Base-by-base conservation (phyloP, 2,888 invertebrate species). In the Catocala fraxini region DNA sequence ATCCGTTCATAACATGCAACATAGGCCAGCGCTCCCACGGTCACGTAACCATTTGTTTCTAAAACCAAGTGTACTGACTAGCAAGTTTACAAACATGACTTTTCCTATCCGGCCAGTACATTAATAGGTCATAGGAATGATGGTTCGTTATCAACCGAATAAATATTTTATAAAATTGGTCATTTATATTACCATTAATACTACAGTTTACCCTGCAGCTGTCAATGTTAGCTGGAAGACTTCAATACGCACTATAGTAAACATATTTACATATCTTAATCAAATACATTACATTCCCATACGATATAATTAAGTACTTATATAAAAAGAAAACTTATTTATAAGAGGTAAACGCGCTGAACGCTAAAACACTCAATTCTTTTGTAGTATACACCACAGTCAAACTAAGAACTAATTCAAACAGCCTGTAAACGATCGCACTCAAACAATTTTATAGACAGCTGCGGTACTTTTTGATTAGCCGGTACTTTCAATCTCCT, bases 321-420 rank as follows among this genome's bases (percentile, higher is more conserved):
- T 61, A 54, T 65, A 59, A 58, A 49, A 63, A 57, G 0, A 51
- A 62, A 54, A 15, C 60, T 61, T 74, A 75, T 53, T 46, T 52
- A 47, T 62, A 70, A 76, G 77, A 76, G 74, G 74, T 74, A 68
- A 65, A 76, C 59, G 63, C 70, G 57, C 57, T 65, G 62, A 64
- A 73, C 51, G 65, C 59, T 6, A 62, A n/a, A 56, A 56, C 42
- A 53, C 12, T 61, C 55, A 5, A 47, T 47, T 13, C 13, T 46
- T 47, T 9, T 47, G 35, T 6, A 39, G 6, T 39, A 25, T 25
- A 25, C 25, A 25, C 25, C 25, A 25, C 25, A 25, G 3, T 25
- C 3, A 25, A 25, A 25, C 25, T 25, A 25, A 25, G 25, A 25
- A 25, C 4, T 25, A 25, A 25, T 25, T 25, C 25, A 25, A 25